These are phyloP conservation scores for Pyrocoelia pectoralis DNA, from an alignment of 2,888 invertebrate genomes.

Conservation along the genomic window DNA sequence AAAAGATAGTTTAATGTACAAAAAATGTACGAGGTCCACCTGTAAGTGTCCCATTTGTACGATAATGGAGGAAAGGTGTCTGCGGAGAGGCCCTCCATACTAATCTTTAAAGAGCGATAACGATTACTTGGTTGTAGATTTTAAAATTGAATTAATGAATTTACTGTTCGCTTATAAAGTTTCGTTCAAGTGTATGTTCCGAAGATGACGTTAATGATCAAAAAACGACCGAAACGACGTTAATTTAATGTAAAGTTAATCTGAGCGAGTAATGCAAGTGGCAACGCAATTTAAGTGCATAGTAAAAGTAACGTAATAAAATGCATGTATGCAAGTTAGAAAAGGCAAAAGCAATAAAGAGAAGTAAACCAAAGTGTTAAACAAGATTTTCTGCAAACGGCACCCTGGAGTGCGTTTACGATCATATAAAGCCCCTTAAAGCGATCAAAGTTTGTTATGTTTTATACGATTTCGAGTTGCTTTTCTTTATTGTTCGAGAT, in stretches of 20 bases:
- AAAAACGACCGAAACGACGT: neutral
- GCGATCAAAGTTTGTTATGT: slow-evolving; percentile 38
- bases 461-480: slow-evolving; percentile 26
- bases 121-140: too few relatives aligned
- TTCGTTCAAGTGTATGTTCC: too few relatives aligned
- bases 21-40: too few relatives aligned
- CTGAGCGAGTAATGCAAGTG: neutral
- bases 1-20: too few relatives aligned
- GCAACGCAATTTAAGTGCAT: neutral
- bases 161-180: too few relatives aligned
- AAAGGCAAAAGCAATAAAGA: slow-evolving; percentile 30
- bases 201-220: too few relatives aligned
- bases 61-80: too few relatives aligned
- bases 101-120: too few relatives aligned
- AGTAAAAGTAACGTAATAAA: slow-evolving; percentile 1
- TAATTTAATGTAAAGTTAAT: neutral
- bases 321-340: slow-evolving; percentile 32
- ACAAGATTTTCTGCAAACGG: slow-evolving; percentile 35
- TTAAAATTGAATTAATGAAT: too few relatives aligned
- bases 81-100: too few relatives aligned
- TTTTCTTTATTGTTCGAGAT: slow-evolving; percentile 19
- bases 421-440: slow-evolving; percentile 40
- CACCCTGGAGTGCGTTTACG: slow-evolving; percentile 37
- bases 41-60: too few relatives aligned
- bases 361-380: slow-evolving; percentile 38